Evolutionary conservation across 2,888 invertebrate species (phyloP), one percentile per base, ranked within the genome.

Genomic region (Drosophila neonasuta): DNA sequence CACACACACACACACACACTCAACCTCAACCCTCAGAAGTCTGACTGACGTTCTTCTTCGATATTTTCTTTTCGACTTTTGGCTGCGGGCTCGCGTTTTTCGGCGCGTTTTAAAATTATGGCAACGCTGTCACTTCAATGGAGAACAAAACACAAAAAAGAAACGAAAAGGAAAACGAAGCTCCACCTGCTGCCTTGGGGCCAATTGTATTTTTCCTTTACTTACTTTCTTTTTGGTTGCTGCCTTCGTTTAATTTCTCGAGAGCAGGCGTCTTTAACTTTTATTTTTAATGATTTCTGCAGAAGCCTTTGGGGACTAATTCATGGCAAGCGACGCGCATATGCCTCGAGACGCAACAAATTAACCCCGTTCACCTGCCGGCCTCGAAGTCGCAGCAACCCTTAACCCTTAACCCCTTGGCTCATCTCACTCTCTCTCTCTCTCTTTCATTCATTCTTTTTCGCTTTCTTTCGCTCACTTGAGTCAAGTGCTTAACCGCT

Each of bases 221-320:
- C n/a, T 6, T 24, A 24, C 24, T 36, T 36, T 6, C 9, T 8
- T 54, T 52, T 39, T 57, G 45, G 50, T 51, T 61, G 49, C 49
- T 39, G 59, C 68, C 73, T 80, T 78, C 78, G 70, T 75, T 77
- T 86, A 86, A 82, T 83, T 87, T 82, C 44, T 60, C 63, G 42
- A 62, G 30, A 9, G 7, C 20, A 32, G 42, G 13, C 29, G 24
- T 20, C 45, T 61, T 55, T 29, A 24, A 17, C 20, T 32, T 61
- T 64, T 61, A 58, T 71, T 80, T 86, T 83, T 86, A 87, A 87
- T 83, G 87, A 86, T 83, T 83, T 74, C 77, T 71, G 68, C 61
- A 42, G 59, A 68, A 80, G 70, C 84, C 87, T 84, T 82, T 80
- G 86, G 87, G 87, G 83, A 83, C 87, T 84, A 86, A 86, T 83